These are phyloP conservation scores for Drosophila koepferae DNA, from an alignment of 2,888 invertebrate genomes.

Conservation along the genomic window DNA sequence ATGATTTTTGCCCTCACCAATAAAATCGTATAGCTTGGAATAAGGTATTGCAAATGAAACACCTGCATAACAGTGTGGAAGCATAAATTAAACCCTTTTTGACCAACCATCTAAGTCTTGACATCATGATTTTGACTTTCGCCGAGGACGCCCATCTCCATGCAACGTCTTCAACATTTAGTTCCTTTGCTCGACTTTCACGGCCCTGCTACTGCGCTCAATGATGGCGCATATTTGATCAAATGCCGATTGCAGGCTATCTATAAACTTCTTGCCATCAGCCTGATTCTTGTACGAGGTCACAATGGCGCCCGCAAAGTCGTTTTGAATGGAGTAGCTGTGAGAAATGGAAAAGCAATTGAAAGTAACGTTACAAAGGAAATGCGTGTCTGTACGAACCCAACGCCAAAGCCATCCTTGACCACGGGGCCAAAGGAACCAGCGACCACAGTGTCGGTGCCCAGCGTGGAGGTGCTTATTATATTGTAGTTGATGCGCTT, in stretches of 20 bases:
- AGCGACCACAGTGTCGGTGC: slow-evolving; percentile 92
- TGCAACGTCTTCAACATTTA: slow-evolving; percentile 3
- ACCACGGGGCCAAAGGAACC: slow-evolving; percentile 98
- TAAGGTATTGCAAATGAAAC: slow-evolving; percentile 45
- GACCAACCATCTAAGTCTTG: slow-evolving; percentile 1
- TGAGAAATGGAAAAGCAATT: slow-evolving; percentile 72
- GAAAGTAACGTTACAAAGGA: background rate
- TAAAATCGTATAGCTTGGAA: slow-evolving; percentile 43
- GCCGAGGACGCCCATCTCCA: background rate
- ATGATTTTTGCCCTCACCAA: slow-evolving; percentile 47
- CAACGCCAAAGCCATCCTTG: slow-evolving; percentile 96
- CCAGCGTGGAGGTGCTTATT: slow-evolving; percentile 97
- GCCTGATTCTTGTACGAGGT: slow-evolving; percentile 91
- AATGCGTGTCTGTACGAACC: slow-evolving; percentile 86
- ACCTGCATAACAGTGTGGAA: slow-evolving; percentile 33
- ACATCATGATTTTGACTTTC: background rate
- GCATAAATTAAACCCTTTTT: slow-evolving; percentile 38
- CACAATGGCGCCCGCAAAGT: slow-evolving; percentile 92
- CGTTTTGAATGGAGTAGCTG: slow-evolving; percentile 95
- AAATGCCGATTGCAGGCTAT: slow-evolving; percentile 90
- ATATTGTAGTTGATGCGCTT: slow-evolving; percentile 93
- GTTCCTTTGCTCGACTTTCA: slow-evolving; percentile 18
- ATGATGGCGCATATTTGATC: slow-evolving; percentile 87
- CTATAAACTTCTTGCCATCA: slow-evolving; percentile 90
- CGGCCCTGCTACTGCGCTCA: slow-evolving; percentile 48